A percentile compares a stretch with the other conserved stretches of the same genome.
These are phyloP conservation scores for Balaenoptera acutorostrata DNA, from an alignment of 2,113 vertebrate species.

Conservation along the genomic window DNA sequence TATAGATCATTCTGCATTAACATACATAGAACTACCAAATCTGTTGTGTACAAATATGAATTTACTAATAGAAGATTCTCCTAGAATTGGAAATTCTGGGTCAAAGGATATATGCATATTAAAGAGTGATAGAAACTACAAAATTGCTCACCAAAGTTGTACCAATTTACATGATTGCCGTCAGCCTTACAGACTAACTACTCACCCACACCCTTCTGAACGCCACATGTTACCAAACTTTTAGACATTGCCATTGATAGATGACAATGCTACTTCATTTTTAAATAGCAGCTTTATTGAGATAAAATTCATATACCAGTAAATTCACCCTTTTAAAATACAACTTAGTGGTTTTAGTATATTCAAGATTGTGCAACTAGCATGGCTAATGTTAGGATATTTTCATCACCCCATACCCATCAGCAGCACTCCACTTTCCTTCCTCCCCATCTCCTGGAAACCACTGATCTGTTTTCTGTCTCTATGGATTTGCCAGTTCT, in stretches of 20 bases:
- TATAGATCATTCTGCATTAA: background rate
- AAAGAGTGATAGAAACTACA: background rate
- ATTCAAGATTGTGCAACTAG: background rate
- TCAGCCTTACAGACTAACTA: background rate
- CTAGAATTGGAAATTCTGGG: background rate
- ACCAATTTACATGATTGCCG: too few species aligned
- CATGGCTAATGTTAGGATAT: fast-evolving
- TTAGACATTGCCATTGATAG: background rate
- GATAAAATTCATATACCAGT: background rate
- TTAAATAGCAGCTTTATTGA: background rate
- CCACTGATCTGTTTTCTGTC: background rate
- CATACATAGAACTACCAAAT: background rate
- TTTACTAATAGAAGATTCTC: background rate
- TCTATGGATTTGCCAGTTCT: background rate
- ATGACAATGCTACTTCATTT: background rate
- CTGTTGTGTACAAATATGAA: too few species aligned
- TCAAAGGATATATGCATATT: background rate
- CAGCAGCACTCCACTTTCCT: too few species aligned
- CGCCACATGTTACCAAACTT: fast-evolving
- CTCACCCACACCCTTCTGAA: background rate
- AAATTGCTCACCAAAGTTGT: too few species aligned
- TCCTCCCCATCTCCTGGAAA: background rate
- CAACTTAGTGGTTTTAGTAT: background rate
- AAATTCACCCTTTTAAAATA: background rate
- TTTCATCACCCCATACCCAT: fast-evolving